A percentile compares a stretch with the other conserved stretches of the same genome.
Conservation (phyloP, 2,797 vertebrate species). For the Acanthis flammea region DNA sequence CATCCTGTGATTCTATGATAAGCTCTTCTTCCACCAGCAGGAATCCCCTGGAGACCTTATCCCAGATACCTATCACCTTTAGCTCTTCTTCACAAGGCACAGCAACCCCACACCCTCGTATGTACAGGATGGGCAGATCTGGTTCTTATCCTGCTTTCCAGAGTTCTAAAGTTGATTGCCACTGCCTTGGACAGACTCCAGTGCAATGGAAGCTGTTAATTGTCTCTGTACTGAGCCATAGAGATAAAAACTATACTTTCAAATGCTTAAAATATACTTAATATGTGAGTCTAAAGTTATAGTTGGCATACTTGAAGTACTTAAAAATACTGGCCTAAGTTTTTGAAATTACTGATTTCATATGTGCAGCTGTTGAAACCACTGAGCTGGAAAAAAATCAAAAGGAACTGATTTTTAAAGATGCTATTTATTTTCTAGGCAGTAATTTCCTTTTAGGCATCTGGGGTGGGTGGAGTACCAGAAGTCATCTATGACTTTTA, state of each 20-base stretch:
- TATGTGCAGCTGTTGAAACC: neutral
- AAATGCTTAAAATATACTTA: neutral
- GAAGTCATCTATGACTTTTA: neutral
- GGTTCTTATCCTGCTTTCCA: neutral
- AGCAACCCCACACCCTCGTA: neutral
- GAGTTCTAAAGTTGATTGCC: neutral
- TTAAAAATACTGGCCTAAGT: neutral
- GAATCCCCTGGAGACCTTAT: neutral
- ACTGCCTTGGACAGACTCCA: neutral
- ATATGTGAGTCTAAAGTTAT: neutral
- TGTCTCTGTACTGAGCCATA: neutral
- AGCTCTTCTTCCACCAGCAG: neutral
- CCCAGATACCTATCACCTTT: rapidly evolving
- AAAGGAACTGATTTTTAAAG: neutral
- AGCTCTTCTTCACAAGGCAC: neutral
- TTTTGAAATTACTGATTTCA: neutral
- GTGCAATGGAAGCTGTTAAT: neutral
- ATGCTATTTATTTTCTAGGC: neutral
- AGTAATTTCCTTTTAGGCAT: neutral
- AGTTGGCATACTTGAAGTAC: neutral
- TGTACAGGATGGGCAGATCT: neutral
- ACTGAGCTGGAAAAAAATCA: neutral
- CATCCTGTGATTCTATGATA: neutral
- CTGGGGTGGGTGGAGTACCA: neutral
- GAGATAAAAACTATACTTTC: neutral